Conservation (phyloP, 2,888 invertebrate species). For the Phaedon cochleariae region DNA sequence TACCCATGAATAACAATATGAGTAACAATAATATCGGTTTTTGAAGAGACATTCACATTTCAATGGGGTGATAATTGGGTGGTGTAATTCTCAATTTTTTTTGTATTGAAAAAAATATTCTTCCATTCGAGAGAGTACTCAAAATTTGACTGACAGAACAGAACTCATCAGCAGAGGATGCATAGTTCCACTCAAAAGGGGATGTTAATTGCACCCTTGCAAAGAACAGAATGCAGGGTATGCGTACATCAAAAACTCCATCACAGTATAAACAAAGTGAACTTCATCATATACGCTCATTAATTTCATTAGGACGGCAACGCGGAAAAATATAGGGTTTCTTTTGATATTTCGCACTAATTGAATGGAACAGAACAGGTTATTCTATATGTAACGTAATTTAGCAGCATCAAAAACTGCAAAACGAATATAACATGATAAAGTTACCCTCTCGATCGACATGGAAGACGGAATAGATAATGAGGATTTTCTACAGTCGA, state of each 20-base stretch:
- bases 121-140: background rate
- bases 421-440: background rate
- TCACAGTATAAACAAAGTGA: constrained; percentile 38
- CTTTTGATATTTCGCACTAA: constrained; percentile 31
- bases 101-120: too few species aligned
- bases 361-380: constrained; percentile 28
- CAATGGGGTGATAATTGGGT: too few species aligned
- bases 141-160: constrained; percentile 15
- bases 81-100: too few species aligned
- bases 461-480: too few species aligned
- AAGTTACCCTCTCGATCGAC: background rate
- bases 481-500: too few species aligned
- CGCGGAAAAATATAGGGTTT: constrained; percentile 28
- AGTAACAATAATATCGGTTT: too few species aligned
- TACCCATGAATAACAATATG: too few species aligned
- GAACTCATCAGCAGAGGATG: constrained; percentile 25
- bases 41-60: too few species aligned
- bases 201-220: constrained; percentile 31
- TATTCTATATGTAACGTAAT: constrained; percentile 26
- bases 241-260: constrained; percentile 25
- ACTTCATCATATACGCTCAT: constrained; percentile 40
- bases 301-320: constrained; percentile 36
- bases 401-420: background rate
- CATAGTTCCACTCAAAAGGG: constrained; percentile 20
- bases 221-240: constrained; percentile 21